phyloP scores from a whole-genome alignment of 2,113 vertebrate genomes.

The Pangasianodon gigas region DNA sequence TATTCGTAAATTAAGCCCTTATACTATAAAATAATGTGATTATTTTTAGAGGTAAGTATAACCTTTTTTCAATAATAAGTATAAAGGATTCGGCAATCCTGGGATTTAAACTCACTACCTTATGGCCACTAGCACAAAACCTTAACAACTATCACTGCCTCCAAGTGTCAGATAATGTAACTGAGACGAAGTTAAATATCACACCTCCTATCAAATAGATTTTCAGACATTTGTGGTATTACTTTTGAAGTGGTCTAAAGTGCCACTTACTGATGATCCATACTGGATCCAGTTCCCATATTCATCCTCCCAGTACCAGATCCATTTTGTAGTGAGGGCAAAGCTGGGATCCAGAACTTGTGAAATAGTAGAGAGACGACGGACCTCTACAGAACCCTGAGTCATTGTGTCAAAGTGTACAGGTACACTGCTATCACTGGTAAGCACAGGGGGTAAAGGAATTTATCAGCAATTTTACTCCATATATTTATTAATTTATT shows the following conservation, averaged over 20 bases:
- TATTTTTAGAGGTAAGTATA: too few species aligned
- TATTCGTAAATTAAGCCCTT: neutral
- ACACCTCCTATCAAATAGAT: neutral
- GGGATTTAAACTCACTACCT: too few species aligned
- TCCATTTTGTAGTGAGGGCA: constrained; percentile 58
- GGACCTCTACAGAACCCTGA: constrained; percentile 26
- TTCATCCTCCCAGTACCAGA: constrained; percentile 60
- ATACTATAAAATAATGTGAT: too few species aligned
- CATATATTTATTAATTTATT: too few species aligned
- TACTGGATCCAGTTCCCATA: constrained; percentile 55
- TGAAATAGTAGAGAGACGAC: constrained; percentile 56
- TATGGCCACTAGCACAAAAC: too few species aligned
- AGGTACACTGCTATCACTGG: constrained; percentile 25
- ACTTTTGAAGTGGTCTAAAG: neutral
- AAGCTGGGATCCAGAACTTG: constrained; percentile 51
- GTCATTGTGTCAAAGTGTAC: constrained; percentile 56
- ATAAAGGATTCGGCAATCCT: too few species aligned
- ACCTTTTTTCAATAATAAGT: too few species aligned
- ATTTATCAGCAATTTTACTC: too few species aligned
- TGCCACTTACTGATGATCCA: constrained; percentile 39
- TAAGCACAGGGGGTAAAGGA: neutral
- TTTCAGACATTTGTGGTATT: neutral
- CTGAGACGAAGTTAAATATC: too few species aligned
- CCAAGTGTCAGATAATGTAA: too few species aligned
- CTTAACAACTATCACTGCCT: too few species aligned